Base-by-base conservation (phyloP, 2,113 vertebrate species). In the Melozone crissalis region DNA sequence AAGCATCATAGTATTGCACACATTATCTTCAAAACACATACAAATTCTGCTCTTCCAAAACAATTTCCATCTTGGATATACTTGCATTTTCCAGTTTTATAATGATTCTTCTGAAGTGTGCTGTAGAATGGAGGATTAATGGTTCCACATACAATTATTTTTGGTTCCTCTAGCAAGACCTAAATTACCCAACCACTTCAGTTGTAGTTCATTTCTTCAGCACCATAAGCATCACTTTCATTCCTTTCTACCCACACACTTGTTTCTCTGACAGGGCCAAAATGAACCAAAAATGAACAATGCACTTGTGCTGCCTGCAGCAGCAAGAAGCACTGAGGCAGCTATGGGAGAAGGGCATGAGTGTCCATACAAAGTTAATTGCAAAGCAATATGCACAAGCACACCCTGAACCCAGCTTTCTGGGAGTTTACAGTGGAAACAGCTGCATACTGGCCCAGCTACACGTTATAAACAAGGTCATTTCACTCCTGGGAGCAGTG, bases 371-470 rank as follows among this genome's bases (percentile, higher is more conserved):
- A 71, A 83, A 89, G 78, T 41, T 91, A 96, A 91, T 73, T 75
- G 44, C 62, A 13, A 75, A 79, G 43, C 21, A 73, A 85, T 79
- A 95, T 91, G 87, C 94, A 90, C 67, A 80, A 52, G 84, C 93
- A 96, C 80, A 87, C 43, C 43, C 75, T 59, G 69, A 89, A 67
- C 92, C 5, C 35, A 91, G 71, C 59, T 69, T 91, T 87, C 79
- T 83, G 15, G 6, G 52, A 87, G 54, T 77, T 96, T 94, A 74
- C 78, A 95, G 59, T 80, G 55, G 33, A 80, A 96, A 93, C 78
- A 91, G 51, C 54, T 85, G 41, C 84, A 27, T 4, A 15, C 41
- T 73, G 78, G 89, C 51, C 81, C 62, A 63, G 78, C 43, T 51
- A 91, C 52, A 33, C 1, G 11, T 19, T 54, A 59, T 12, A 84